A percentile compares a stretch with the other conserved stretches of the same genome.
Conservation (phyloP, 2,113 vertebrate genomes). For the Carlito syrichta region DNA sequence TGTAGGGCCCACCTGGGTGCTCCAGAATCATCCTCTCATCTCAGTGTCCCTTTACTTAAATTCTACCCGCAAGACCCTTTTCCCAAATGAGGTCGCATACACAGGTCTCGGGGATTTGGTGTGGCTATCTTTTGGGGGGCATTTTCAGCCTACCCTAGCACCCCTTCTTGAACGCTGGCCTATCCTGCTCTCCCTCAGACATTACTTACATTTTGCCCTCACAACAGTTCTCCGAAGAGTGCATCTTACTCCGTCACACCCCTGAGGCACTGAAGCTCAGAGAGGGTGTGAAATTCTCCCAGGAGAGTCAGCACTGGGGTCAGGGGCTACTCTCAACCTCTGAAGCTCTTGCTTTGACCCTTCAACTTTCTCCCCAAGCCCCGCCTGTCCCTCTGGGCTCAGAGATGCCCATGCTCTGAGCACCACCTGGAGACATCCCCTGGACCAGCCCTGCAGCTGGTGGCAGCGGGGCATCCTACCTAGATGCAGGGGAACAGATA, state of each 20-base stretch:
- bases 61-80: background rate
- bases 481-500: background rate
- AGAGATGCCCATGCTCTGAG: background rate
- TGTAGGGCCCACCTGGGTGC: background rate
- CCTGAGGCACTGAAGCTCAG: background rate
- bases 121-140: accelerated
- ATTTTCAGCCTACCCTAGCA: too few relatives aligned
- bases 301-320: background rate
- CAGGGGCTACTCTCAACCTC: background rate
- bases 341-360: background rate
- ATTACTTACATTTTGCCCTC: background rate
- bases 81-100: background rate
- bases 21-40: background rate
- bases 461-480: background rate
- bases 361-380: background rate
- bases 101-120: background rate
- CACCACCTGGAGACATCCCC: background rate
- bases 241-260: background rate
- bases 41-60: too few relatives aligned
- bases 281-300: background rate
- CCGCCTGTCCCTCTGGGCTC: background rate
- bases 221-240: accelerated
- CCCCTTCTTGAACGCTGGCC: background rate
- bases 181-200: background rate
- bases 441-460: background rate